Conservation (phyloP, 2,113 vertebrate genomes). For the Syngnathus typhle region DNA sequence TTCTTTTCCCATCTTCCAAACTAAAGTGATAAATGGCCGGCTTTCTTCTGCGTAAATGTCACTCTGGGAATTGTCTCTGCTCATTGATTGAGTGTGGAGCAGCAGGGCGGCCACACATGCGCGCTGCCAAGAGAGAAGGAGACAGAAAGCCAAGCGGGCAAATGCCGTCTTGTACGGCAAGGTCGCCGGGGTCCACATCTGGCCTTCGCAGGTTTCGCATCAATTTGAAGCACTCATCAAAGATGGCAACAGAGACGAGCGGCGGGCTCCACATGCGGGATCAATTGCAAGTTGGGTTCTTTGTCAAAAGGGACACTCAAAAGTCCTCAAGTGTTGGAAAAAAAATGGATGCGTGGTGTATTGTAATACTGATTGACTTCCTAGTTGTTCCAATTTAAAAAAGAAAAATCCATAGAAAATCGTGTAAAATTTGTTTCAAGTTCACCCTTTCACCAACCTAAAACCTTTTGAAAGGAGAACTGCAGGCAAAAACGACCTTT, state of each 20-base stretch:
- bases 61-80: slow-evolving; percentile 64
- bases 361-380: neutral
- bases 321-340: neutral
- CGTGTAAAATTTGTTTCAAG: neutral
- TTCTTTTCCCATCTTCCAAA: slow-evolving; percentile 68
- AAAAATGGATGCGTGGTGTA: too few species aligned
- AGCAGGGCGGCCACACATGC: slow-evolving; percentile 56
- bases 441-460: neutral
- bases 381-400: neutral
- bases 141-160: slow-evolving; percentile 9
- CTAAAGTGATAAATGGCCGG: slow-evolving; percentile 69
- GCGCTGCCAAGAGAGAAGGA: slow-evolving; percentile 12
- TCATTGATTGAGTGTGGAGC: slow-evolving; percentile 64
- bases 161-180: slow-evolving; percentile 43
- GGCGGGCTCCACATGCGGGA: slow-evolving; percentile 29
- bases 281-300: slow-evolving; percentile 42
- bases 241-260: slow-evolving; percentile 46
- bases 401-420: neutral
- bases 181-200: slow-evolving; percentile 43
- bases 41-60: slow-evolving; percentile 70
- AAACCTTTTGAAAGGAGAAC: neutral
- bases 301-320: neutral
- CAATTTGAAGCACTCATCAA: slow-evolving; percentile 45
- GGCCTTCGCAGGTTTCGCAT: slow-evolving; percentile 40
- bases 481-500: too few species aligned